These are phyloP conservation scores for Galerucella calmariensis DNA, from an alignment of 2,888 invertebrate genomes.

Conservation along the genomic window DNA sequence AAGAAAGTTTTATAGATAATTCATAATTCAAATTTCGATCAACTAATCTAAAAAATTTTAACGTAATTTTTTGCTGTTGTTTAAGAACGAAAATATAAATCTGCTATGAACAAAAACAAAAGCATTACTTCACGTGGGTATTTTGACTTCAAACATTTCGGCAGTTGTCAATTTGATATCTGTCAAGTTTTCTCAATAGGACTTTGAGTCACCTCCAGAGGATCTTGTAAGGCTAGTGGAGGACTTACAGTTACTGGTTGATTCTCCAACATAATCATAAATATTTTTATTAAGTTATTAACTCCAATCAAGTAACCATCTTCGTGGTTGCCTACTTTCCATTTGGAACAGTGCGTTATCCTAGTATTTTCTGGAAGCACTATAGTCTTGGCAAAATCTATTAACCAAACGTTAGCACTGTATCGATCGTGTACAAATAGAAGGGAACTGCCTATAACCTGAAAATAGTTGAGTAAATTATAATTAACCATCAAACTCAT, in stretches of 20 bases:
- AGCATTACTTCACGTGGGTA: not conserved
- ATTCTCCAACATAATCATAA: slow-evolving; percentile 72
- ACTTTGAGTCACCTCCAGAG: slow-evolving; percentile 49
- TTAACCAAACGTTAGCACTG: slow-evolving; percentile 94
- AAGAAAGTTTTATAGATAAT: slow-evolving; percentile 1
- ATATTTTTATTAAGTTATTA: slow-evolving; percentile 88
- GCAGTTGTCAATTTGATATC: not conserved
- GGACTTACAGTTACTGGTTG: slow-evolving; percentile 61
- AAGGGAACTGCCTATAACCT: slow-evolving; percentile 92
- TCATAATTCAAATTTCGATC: not conserved
- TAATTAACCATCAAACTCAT: too few relatives aligned
- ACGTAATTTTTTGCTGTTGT: not conserved
- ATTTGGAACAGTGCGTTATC: slow-evolving; percentile 84
- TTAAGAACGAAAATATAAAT: not conserved
- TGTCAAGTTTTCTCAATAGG: slow-evolving; percentile 43
- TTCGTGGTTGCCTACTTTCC: slow-evolving; percentile 96
- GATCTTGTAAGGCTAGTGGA: slow-evolving; percentile 57
- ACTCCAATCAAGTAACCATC: slow-evolving; percentile 95
- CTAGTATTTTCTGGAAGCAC: slow-evolving; percentile 78
- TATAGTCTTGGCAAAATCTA: slow-evolving; percentile 97
- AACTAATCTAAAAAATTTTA: slow-evolving; percentile 5
- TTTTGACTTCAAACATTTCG: not conserved
- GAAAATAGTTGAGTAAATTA: slow-evolving; percentile 46
- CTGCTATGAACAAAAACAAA: slow-evolving; percentile 6
- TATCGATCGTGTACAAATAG: slow-evolving; percentile 93